These are phyloP conservation scores for Papilio helenus DNA, from an alignment of 1,140 invertebrate species.

Conservation along the genomic window DNA sequence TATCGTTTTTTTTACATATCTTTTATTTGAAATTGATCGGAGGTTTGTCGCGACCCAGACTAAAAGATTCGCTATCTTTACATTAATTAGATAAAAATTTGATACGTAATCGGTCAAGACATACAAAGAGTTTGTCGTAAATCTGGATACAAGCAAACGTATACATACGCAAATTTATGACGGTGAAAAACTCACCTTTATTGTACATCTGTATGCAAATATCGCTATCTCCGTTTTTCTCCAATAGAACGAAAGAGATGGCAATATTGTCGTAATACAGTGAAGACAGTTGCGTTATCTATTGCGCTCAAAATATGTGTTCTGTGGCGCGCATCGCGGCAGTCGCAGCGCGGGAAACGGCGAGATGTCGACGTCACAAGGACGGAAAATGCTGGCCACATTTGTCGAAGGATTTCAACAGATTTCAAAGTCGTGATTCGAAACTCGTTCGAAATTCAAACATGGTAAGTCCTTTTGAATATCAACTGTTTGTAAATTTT, in stretches of 20 bases:
- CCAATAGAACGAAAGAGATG: neutral
- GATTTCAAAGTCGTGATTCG: conserved; percentile 42
- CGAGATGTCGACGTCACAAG: conserved; percentile 53
- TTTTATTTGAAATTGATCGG: neutral
- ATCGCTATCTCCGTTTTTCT: neutral
- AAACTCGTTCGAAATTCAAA: conserved; percentile 45
- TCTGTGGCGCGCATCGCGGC: conserved; percentile 54
- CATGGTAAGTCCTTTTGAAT: conserved; percentile 58
- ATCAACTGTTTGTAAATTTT: neutral
- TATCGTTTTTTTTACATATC: too few species aligned
- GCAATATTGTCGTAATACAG: conserved; percentile 12
- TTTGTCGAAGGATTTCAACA: conserved; percentile 44
- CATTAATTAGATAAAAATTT: neutral
- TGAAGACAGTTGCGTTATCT: conserved; percentile 49
- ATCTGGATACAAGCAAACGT: neutral
- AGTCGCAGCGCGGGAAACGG: conserved; percentile 57
- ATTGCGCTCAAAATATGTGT: conserved; percentile 50
- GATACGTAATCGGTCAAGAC: neutral
- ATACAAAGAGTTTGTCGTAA: neutral
- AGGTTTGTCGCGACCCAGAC: neutral
- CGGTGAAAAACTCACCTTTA: too few species aligned
- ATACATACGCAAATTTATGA: too few species aligned
- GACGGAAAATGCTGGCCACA: conserved; percentile 37
- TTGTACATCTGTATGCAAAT: too few species aligned
- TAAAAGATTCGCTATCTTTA: neutral